A percentile compares a stretch with the other conserved stretches of the same genome.
Conservation (phyloP, 2,888 invertebrate genomes). For the Cremastinae sp. region DNA sequence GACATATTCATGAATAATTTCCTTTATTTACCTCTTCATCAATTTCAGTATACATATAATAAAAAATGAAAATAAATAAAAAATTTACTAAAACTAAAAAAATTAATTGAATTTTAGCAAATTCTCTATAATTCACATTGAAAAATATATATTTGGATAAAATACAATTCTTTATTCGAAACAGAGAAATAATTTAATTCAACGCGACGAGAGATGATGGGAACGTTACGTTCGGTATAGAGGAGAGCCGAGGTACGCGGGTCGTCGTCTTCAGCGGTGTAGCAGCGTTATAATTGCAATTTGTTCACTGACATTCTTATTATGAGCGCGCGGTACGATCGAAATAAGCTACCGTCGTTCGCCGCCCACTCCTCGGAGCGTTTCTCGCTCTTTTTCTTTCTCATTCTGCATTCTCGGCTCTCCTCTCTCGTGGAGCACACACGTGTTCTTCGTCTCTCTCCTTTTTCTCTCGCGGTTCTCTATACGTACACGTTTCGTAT, state of each 20-base stretch:
- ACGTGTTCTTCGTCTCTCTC: conserved; percentile 15
- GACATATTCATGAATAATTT: too few species aligned
- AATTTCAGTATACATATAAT: too few species aligned
- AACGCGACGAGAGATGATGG: conserved; percentile 27
- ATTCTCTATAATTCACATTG: too few species aligned
- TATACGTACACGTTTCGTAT: conserved; percentile 54
- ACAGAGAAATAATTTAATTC: conserved; percentile 24
- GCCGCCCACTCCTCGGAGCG: conserved; percentile 54
- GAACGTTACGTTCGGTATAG: conserved; percentile 46
- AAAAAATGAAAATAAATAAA: too few species aligned
- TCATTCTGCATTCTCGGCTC: conserved; percentile 42
- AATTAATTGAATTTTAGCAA: too few species aligned
- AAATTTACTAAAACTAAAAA: too few species aligned
- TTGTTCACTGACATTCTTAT: conserved; percentile 67
- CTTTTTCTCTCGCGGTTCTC: conserved; percentile 26
- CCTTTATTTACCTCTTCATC: too few species aligned
- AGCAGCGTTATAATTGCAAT: conserved; percentile 65
- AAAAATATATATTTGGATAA: too few species aligned
- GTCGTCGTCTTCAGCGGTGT: conserved; percentile 47
- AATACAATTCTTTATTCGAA: background rate
- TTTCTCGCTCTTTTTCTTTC: conserved; percentile 54
- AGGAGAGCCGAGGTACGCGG: conserved; percentile 21
- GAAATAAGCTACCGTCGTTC: conserved; percentile 64
- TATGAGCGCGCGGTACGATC: conserved; percentile 63
- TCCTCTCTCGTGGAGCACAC: conserved; percentile 19